phyloP scores from a whole-genome alignment of 2,888 invertebrate species.

The Acheta domesticus region DNA sequence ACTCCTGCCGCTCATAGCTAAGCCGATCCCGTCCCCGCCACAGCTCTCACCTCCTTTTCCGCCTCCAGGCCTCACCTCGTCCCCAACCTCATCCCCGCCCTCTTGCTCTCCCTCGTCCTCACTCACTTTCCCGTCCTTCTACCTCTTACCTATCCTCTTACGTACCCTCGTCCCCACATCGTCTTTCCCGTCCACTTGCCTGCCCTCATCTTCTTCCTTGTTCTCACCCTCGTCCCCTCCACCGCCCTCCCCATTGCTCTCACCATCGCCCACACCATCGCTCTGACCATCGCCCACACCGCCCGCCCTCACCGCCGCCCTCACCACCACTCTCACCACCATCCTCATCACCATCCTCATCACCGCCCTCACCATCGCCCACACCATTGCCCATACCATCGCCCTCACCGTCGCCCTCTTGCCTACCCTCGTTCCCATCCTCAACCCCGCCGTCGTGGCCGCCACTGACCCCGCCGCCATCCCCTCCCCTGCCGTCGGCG shows the following conservation, averaged over 20 bases:
- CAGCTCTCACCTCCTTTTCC: not conserved
- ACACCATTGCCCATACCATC: too few relatives aligned
- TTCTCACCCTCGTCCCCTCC: not conserved
- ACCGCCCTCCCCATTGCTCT: not conserved
- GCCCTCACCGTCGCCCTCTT: too few relatives aligned
- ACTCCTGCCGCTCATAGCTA: not conserved
- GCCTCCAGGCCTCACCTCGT: not conserved
- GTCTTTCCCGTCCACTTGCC: not conserved
- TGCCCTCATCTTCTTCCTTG: not conserved
- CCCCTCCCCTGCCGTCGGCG: too few relatives aligned
- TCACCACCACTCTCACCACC: not conserved
- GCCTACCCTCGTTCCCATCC: too few relatives aligned
- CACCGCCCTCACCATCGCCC: not conserved
- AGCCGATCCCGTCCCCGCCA: not conserved
- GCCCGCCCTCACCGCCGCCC: not conserved
- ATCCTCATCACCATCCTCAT: not conserved
- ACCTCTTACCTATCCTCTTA: too few relatives aligned
- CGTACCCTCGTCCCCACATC: not conserved
- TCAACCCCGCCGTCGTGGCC: too few relatives aligned
- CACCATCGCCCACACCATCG: not conserved
- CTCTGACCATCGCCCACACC: not conserved
- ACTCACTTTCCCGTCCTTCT: too few relatives aligned
- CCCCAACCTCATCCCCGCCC: not conserved
- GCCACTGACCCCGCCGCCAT: too few relatives aligned
- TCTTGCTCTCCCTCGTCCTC: not conserved